Base-by-base conservation (phyloP, 2,113 vertebrate species). In the Gymnogyps californianus region DNA sequence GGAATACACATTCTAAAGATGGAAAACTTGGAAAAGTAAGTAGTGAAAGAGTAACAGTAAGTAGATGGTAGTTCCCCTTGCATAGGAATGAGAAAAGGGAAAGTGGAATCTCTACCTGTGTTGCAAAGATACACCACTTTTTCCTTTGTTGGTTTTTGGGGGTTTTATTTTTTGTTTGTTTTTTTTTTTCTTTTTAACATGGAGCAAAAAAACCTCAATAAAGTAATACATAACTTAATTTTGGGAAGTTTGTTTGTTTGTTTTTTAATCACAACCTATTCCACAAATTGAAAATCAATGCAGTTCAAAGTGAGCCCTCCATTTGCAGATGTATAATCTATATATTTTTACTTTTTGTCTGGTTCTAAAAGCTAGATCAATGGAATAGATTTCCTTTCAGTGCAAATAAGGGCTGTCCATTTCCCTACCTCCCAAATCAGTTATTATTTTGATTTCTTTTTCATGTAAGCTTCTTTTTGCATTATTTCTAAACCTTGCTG, bases 391-490 rank as follows among this genome's bases (percentile, higher is more conserved):
- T 96, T 83, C 14, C 66, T 93, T 40, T 57, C 71, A 85, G 21
- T 69, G n/a, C 34, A 78, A 84, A 82, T 59, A 44, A 74, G 11
- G 10, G 4, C 51, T 88, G 55, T 86, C 42, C 18, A 42, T 65
- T 77, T 92, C 16, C 25, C 47, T 91, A 75, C 67, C 32, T 70
- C 32, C 22, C 9, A 59, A 86, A 90, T 54, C 20, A 67, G 38
- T 44, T 71, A 22, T 51, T 70, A 34, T 83, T 93, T 92, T 67
- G 32, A 81, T 86, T 96, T 88, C 26, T 54, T 92, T 93, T 95
- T 55, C 42, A 55, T 70, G 20, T 59, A 80, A 76, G 13, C 7
- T 91, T 76, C 46, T 86, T 83, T 93, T 72, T 94, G 46, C n/a
- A 83, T 93, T 88, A 77, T 86, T 96, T 74, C 76, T 83, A 83